Evolutionary conservation across 2,113 vertebrate species (phyloP).

Genomic region (Phasianus colchicus): DNA sequence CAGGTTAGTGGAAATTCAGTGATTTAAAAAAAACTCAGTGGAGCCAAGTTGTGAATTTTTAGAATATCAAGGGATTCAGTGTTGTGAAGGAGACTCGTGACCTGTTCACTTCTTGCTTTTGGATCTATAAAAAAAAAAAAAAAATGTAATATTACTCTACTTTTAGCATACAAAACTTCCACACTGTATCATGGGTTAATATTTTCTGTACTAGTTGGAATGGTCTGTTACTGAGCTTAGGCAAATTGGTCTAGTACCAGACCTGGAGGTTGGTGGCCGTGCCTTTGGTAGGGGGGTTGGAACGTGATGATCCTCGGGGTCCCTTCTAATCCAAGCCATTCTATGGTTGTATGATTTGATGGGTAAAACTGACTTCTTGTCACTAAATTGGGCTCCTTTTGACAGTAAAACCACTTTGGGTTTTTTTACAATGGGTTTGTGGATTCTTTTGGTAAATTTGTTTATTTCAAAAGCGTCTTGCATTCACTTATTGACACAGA

Average conservation of each 20-base stretch:
- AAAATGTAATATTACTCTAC: background rate
- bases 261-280: too few relatives aligned
- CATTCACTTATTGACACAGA: background rate
- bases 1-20: conserved; percentile 78
- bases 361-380: background rate
- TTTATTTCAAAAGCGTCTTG: background rate
- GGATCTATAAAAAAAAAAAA: background rate
- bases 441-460: background rate
- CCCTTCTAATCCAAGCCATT: too few relatives aligned
- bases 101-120: background rate
- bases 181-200: background rate
- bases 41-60: conserved; percentile 15
- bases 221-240: background rate
- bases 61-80: background rate
- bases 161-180: background rate
- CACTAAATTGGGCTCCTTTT: background rate
- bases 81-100: background rate
- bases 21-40: background rate
- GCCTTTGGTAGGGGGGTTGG: too few relatives aligned
- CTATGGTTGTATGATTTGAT: background rate
- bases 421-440: background rate
- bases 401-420: background rate
- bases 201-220: background rate
- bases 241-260: too few relatives aligned
- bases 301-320: too few relatives aligned